Percentiles rank a stretch among this genome's conserved stretches.
These are phyloP conservation scores for Polydrusus pterygomalis DNA, from an alignment of 2,888 invertebrate species.

Conservation along the genomic window DNA sequence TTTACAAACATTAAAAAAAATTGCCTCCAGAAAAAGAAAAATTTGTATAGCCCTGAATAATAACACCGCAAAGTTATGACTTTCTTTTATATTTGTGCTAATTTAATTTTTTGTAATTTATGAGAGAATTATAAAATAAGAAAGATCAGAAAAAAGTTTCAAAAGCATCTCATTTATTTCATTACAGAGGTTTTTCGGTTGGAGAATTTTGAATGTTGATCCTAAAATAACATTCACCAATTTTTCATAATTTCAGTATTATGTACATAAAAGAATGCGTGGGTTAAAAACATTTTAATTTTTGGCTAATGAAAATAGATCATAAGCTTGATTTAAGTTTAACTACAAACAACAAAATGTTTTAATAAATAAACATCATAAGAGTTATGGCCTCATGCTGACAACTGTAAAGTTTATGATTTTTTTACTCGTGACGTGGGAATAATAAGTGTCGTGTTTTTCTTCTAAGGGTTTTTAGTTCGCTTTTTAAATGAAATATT, in stretches of 20 bases:
- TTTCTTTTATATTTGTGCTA: constrained; percentile 1
- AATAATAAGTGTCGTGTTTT: no score
- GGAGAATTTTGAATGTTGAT: neutral
- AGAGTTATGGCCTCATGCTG: no score
- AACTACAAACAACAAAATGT: no score
- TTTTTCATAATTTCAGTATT: neutral
- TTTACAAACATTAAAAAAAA: neutral
- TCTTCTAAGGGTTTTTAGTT: no score
- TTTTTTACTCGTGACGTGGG: no score
- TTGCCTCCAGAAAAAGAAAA: neutral
- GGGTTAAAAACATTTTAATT: neutral
- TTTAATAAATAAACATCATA: no score
- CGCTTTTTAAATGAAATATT: no score
- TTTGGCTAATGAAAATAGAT: neutral
- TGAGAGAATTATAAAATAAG: constrained; percentile 11
- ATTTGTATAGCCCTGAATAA: neutral
- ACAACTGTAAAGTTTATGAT: no score
- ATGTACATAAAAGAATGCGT: neutral
- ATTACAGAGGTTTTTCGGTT: neutral
- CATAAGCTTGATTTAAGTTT: no score
- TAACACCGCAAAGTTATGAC: neutral
- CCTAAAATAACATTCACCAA: neutral
- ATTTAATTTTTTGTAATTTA: constrained; percentile 11
- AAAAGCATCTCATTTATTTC: constrained; percentile 7
- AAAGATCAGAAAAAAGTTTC: neutral